Evolutionary conservation across 2,888 invertebrate genomes (phyloP), one percentile per base, ranked within the genome.

Genomic region (Nomada hirtipes): DNA sequence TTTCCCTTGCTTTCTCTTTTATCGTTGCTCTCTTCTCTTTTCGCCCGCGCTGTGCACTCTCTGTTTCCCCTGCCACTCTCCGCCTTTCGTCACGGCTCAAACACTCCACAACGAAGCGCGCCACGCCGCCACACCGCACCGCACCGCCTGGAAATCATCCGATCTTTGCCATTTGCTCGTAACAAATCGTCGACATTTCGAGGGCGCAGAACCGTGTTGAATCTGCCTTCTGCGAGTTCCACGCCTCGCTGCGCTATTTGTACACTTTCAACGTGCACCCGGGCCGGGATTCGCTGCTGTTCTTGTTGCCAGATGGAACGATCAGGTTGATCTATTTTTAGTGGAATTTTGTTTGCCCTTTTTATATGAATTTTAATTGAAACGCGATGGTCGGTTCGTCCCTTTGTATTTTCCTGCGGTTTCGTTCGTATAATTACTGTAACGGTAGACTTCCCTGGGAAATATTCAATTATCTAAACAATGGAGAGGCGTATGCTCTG

Each of bases 161-260:
- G 85, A 88, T 86, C 85, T 86, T 90, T 88, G 83, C 89, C 87
- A 89, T 89, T 90, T 88, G 85, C 88, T 90, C 83, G 86, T 89
- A 88, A 90, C 86, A 83, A 83, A 85, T 85, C 82, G 81, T 68
- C 69, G 60, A 79, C 82, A 71, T 74, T 78, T 83, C 70, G 80
- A 71, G 82, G 80, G 71, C 79, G 71, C 64, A 76, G 76, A 73
- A 11, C 75, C 63, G 69, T 69, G 73, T 80, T 82, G 69, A 52
- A 79, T 81, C 70, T 78, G 68, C 64, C 83, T 47, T 71, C 67
- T 52, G 75, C 67, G 60, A 84, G 61, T 52, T 67, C 63, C 74
- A 68, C 76, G 60, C 59, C 71, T 70, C 65, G 84, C 77, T 60
- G 82, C 79, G 64, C 82, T 82, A 73, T 79, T 84, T 84, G 80